A percentile compares a stretch with the other conserved stretches of the same genome.
These are phyloP conservation scores for Cephus cinctus DNA, from an alignment of 1,140 invertebrate species.

Conservation along the genomic window DNA sequence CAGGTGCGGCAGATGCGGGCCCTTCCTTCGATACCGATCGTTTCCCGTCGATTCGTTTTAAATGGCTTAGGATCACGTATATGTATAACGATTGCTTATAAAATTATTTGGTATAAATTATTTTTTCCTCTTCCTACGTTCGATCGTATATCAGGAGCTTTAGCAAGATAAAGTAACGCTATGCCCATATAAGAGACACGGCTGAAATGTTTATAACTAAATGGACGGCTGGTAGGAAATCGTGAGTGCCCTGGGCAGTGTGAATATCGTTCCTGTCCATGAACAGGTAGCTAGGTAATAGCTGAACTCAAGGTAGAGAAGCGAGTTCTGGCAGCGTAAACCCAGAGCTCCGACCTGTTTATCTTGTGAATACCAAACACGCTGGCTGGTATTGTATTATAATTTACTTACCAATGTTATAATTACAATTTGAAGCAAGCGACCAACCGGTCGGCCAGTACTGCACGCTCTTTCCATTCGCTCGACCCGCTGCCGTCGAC, in stretches of 20 bases:
- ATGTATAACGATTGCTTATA: too few species aligned
- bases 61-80: conserved; percentile 26
- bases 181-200: too few species aligned
- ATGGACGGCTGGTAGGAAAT: not conserved
- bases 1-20: conserved; percentile 55
- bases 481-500: conserved; percentile 1
- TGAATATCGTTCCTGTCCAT: too few species aligned
- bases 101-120: too few species aligned
- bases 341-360: conserved; percentile 34
- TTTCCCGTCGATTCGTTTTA: conserved; percentile 46
- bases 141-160: too few species aligned
- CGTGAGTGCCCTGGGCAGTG: not conserved
- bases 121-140: too few species aligned
- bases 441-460: conserved; percentile 26
- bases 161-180: too few species aligned
- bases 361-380: conserved; percentile 55
- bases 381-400: conserved; percentile 50
- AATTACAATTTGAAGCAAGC: conserved; percentile 52
- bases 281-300: too few species aligned
- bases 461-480: conserved; percentile 18
- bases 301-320: too few species aligned
- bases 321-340: conserved; percentile 2
- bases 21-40: conserved; percentile 48
- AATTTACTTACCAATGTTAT: conserved; percentile 57
- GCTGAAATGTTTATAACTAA: not conserved